Evolutionary conservation across 1,140 invertebrate species (phyloP), one percentile per base, ranked within the genome.

Genomic region (Sweltsa coloradensis): DNA sequence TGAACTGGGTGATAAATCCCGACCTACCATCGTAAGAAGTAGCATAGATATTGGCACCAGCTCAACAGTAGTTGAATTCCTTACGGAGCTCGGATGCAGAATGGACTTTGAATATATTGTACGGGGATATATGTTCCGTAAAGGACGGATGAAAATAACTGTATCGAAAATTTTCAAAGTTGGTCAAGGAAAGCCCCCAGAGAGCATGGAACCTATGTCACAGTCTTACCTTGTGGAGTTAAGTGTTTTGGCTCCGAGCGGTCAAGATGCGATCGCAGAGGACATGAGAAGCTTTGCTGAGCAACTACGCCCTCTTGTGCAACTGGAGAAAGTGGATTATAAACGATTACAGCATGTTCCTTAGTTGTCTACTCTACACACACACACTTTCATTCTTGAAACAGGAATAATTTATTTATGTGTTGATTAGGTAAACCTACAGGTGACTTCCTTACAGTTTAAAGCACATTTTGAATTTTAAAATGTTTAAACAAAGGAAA

Each of bases 201-300:
- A 84, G 43, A 72, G 72, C 55, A 65, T 85, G 16, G 92, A 97
- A 60, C 78, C 88, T 2, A 81, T 97, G 52, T 89, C 89, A 3
- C 82, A 86, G 53, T 96, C 91, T 56, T 91, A 95, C 66, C 69
- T 97, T 29, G 92, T 98, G 1, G 93, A 98, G 63, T 70, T 98
- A 21, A 95, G 90, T 57, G 85, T 90, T n/a, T 69, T 97, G 39
- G 90, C 92, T 14, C 89, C 90, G 0, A 82, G 82, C 57, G 90
- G 91, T 3, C 90, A 94, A 66, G 90, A 96, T 66, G 84, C 87
- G 7, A 87, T 97, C 51, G 92, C 87, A 34, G 92, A 97, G 61
- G 93, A 97, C 59, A 95, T 97, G 83, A 83, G 86, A 52, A 79
- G 82, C 29, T 95, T 97, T 71, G 89, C 93, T 1, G 94, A 97